phyloP scores from a whole-genome alignment of 37 sponge, comb jelly and placozoan species.

The Geodia barretti region DNA sequence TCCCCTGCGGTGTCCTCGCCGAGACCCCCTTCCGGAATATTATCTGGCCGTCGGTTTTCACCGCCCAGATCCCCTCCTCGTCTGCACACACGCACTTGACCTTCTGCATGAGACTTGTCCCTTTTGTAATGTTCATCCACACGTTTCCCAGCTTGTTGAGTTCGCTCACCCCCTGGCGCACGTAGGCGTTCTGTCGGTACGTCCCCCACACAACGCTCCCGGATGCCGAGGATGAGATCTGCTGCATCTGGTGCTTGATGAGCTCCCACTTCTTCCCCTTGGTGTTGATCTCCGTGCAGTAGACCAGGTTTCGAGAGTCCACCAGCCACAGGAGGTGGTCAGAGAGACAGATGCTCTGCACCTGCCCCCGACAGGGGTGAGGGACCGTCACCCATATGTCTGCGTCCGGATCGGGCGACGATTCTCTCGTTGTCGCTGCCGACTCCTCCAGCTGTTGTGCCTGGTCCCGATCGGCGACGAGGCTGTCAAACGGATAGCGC shows the following conservation, averaged over 20 bases:
- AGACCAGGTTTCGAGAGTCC: constrained; percentile 28
- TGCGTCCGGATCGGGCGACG: background rate
- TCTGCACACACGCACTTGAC: constrained; percentile 53
- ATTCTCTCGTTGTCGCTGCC: background rate
- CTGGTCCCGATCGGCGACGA: background rate
- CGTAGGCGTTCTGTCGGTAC: constrained; percentile 50
- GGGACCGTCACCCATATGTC: constrained; percentile 62
- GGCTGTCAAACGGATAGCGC: background rate
- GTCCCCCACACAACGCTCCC: constrained; percentile 67
- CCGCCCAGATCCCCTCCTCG: constrained; percentile 48
- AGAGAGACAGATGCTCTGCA: constrained; percentile 55
- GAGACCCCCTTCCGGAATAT: constrained; percentile 59
- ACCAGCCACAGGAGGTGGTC: constrained; percentile 52
- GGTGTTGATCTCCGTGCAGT: constrained; percentile 22
- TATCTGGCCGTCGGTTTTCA: constrained; percentile 53
- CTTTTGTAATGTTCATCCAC: constrained; percentile 51
- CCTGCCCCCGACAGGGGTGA: constrained; percentile 19
- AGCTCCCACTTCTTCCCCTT: constrained; percentile 41
- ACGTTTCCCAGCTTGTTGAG: constrained; percentile 31
- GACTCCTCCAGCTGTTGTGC: background rate
- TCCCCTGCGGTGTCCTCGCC: constrained; percentile 41
- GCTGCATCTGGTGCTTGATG: constrained; percentile 36
- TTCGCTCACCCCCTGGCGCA: constrained; percentile 47
- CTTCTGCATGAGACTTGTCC: background rate
- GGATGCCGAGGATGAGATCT: constrained; percentile 48